These are phyloP conservation scores for Dasyurus viverrinus DNA, from an alignment of 2,113 vertebrate genomes.

Conservation along the genomic window DNA sequence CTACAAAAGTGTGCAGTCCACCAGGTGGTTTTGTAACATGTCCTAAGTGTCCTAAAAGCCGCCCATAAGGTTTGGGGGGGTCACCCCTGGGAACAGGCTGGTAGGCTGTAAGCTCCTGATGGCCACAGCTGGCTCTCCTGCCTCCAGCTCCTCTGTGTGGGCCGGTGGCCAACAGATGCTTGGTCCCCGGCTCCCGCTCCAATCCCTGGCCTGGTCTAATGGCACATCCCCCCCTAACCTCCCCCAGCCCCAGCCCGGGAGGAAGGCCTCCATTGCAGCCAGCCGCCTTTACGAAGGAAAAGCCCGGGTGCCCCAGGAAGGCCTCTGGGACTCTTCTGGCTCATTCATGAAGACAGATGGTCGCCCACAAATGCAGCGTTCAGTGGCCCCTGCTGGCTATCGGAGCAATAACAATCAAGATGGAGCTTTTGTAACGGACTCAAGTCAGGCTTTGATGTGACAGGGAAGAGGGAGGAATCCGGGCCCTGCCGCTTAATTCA, in stretches of 20 bases:
- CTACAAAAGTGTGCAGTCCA: neutral
- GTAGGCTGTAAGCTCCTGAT: neutral
- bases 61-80: neutral
- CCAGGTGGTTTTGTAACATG: neutral
- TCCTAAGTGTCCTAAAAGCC: neutral
- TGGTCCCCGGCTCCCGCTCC: neutral
- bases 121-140: neutral
- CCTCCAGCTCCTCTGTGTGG: neutral
- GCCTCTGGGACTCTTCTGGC: neutral
- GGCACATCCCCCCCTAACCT: too few relatives aligned
- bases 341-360: neutral
- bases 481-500: too few relatives aligned
- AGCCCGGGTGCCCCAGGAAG: neutral
- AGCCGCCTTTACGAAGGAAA: neutral
- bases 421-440: neutral
- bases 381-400: neutral
- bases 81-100: neutral
- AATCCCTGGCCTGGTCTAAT: neutral
- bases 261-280: neutral
- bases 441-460: neutral
- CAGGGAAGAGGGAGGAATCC: fast-evolving
- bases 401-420: neutral
- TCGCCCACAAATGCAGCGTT: neutral
- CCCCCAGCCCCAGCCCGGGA: neutral
- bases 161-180: neutral